Evolutionary conservation across 2,797 vertebrate genomes (phyloP), one percentile per base, ranked within the genome.

Genomic region (Arrhamphus sclerolepis): DNA sequence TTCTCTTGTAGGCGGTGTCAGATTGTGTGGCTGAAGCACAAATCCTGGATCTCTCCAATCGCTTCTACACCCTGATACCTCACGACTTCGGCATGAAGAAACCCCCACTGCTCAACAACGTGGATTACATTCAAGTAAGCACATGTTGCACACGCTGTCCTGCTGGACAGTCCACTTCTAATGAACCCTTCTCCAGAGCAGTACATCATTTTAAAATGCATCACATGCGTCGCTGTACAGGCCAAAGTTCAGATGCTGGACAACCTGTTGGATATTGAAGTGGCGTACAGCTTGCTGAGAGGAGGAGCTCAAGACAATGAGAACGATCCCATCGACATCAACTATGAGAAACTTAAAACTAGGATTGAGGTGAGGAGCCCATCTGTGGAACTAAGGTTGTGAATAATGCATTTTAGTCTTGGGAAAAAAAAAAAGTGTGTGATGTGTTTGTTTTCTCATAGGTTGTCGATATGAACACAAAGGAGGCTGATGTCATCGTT

Each of bases 21-120:
- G 94, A 94, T 26, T 72, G 60, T 44, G 80, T 92, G 48, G 87
- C 93, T 0, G 96, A 98, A 62, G 85, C 97, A 0, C 94, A 95
- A 72, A 93, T 99, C 47, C 85, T 99, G 87, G 98, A 99, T 72
- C 94, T 99, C 26, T 99, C 97, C 60, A 99, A 99, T 77, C 96
- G 96, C 49, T 99, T 99, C 87, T 99, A 98, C 81, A 99, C 98
- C 0, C 89, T 99, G 40, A 99, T 99, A 51, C 97, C 98, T 55
- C 97, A 99, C 3, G 97, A 99, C 90, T 99, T 99, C 1, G 97
- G 97, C 38, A 99, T 99, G 97, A 99, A 98, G 91, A 99, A 99
- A 53, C 98, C 97, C 3, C 97, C 97, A 0, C 93, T 99, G 22
- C 91, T 99, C 43, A 96, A 87, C 82, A 97, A 92, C 18, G 56